Base-by-base conservation (phyloP, 2,113 vertebrate genomes). In the Alouatta palliata region DNA sequence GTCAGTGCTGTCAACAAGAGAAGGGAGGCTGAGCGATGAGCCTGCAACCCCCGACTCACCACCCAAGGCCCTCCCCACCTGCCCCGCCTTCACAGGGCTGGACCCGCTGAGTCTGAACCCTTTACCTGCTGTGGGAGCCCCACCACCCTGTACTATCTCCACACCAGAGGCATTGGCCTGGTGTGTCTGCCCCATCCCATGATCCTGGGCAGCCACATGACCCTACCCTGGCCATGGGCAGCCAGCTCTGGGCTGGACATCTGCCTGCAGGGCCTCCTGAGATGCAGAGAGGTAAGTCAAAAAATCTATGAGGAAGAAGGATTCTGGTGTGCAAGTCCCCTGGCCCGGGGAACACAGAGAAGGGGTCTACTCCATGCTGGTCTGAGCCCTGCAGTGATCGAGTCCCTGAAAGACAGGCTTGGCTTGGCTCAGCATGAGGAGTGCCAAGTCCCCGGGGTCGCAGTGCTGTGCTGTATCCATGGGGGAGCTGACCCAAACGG, bases 1-100 rank as follows among this genome's bases (percentile, higher is more conserved):
- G 1, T 99, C 99, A 2, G 99, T 99, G 99, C 99, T 99, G 98
- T 52, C 95, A 23, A 82, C 58, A 82, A 1, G n/a, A 90, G 54
- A 88, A 92, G 96, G 30, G 14, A 86, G 25, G 73, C 45, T 82
- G 56, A 95, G 91, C 13, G 56, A 45, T 68, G 49, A 95, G 91
- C 16, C 90, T 43, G 9, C 2, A 7, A 20, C 27, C 14, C n/a
- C 6, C 23, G 32, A 47, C 27, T 17, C 10, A 12, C 77, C 21
- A 68, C 66, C 32, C 0, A 7, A 35, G 25, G 73, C 25, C 73
- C 45, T 21, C 75, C 30, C 66, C 30, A 32, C 49, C 49, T 8
- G 6, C 17, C 13, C n/a, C 17, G 4, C 54, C 49, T 32, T 27
- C 20, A 3, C 1, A 17, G 43, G 13, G 4, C 30, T 9, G 12